A percentile compares a stretch with the other conserved stretches of the same genome.
These are phyloP conservation scores for Nemapogon koenigi DNA, from an alignment of 2,888 invertebrate species.

Conservation along the genomic window DNA sequence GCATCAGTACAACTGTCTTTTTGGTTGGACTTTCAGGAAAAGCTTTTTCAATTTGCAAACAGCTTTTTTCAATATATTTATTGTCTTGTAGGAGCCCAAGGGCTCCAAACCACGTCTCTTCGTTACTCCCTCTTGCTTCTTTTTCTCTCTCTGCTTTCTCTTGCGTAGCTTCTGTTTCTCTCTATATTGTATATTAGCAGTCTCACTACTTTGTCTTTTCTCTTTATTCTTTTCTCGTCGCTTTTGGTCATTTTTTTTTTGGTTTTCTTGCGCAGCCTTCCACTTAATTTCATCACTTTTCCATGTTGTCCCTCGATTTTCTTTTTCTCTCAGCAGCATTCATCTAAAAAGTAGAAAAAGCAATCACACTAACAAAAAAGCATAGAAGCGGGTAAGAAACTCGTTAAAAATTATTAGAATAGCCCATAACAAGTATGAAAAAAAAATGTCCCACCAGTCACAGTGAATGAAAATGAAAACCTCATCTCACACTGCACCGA, in stretches of 20 bases:
- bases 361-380: no score
- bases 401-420: no score
- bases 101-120: background rate
- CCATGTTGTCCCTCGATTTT: background rate
- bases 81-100: conserved; percentile 2
- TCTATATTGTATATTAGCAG: background rate
- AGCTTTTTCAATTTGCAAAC: conserved; percentile 1
- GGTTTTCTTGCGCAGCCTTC: conserved; percentile 1
- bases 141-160: background rate
- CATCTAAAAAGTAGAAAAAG: no score
- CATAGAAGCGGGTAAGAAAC: no score
- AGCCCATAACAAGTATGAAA: no score
- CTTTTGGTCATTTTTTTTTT: background rate
- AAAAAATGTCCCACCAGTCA: no score
- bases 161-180: background rate
- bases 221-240: conserved; percentile 1
- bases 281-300: conserved; percentile 1
- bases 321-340: conserved; percentile 2
- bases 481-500: no score
- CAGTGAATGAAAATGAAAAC: no score
- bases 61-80: conserved; percentile 2
- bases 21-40: background rate
- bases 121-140: background rate
- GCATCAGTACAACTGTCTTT: no score
- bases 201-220: background rate